Evolutionary conservation across 1,140 invertebrate species (phyloP).

Genomic region (Stenopsyche tienmushanensis): DNA sequence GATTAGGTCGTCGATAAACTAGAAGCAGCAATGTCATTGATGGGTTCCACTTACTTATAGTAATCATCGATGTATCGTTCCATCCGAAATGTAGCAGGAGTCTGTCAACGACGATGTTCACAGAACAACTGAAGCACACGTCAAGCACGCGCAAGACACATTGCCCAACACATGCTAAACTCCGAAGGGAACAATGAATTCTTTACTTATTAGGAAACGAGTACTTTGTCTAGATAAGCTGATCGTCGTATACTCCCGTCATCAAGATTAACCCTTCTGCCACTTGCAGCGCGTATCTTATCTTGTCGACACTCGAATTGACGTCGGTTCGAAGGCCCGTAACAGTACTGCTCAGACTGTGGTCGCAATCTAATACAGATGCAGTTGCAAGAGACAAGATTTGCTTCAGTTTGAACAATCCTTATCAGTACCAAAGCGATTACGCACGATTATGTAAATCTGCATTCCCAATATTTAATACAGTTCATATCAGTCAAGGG

Average conservation of each 20-base stretch:
- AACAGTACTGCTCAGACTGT: background rate
- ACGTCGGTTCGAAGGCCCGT: background rate
- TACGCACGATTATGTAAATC: background rate
- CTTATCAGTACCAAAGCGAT: background rate
- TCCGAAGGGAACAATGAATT: background rate
- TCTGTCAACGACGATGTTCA: background rate
- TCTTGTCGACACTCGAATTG: background rate
- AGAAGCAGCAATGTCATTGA: no score
- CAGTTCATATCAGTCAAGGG: no score
- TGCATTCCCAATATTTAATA: background rate
- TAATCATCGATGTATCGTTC: background rate
- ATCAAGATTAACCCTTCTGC: constrained; percentile 4
- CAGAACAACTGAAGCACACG: background rate
- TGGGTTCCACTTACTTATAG: constrained; percentile 1
- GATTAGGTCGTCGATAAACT: no score
- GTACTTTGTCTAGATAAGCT: background rate
- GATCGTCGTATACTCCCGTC: background rate
- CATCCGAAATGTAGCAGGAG: background rate
- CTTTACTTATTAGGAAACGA: constrained; percentile 1
- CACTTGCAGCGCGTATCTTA: background rate
- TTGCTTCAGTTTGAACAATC: background rate
- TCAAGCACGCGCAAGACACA: background rate
- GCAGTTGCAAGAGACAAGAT: no score
- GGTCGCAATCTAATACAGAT: no score
- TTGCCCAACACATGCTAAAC: background rate